phyloP scores from a whole-genome alignment of 1,140 invertebrate species.

The Drosophila pachea region DNA sequence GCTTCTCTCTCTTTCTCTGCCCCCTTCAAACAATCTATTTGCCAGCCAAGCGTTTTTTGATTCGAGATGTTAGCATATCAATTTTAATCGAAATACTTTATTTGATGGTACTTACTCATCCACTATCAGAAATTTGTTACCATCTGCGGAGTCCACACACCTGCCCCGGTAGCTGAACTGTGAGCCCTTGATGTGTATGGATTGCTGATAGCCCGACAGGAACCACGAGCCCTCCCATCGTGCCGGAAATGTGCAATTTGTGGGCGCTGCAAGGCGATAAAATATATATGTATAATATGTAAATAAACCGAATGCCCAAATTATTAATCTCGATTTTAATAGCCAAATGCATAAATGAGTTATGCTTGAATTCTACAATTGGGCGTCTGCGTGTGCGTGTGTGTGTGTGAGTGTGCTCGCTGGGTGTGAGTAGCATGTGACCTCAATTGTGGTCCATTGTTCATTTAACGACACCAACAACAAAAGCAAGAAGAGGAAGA shows the following conservation, averaged over 20 bases:
- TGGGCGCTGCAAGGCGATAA: slow-evolving; percentile 72
- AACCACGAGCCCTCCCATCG: slow-evolving; percentile 91
- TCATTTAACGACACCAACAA: slow-evolving; percentile 62
- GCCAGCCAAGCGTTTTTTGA: slow-evolving; percentile 49
- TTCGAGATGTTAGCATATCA: slow-evolving; percentile 56
- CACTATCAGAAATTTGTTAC: slow-evolving; percentile 90
- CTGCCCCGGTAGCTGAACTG: slow-evolving; percentile 88
- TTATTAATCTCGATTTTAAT: slow-evolving; percentile 28
- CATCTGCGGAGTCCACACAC: slow-evolving; percentile 88
- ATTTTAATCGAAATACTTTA: slow-evolving; percentile 35
- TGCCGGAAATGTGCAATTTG: slow-evolving; percentile 88
- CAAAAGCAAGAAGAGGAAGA: slow-evolving; percentile 15
- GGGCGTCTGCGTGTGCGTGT: background rate
- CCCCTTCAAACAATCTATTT: slow-evolving; percentile 23
- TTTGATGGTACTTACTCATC: slow-evolving; percentile 85
- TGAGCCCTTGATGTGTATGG: slow-evolving; percentile 87
- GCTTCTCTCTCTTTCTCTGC: slow-evolving; percentile 3
- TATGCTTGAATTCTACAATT: slow-evolving; percentile 43
- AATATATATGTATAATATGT: slow-evolving; percentile 40
- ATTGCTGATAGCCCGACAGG: slow-evolving; percentile 89
- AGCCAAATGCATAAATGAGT: slow-evolving; percentile 33
- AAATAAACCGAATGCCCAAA: slow-evolving; percentile 31
- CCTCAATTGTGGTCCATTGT: slow-evolving; percentile 71
- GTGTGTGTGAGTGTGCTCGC: background rate
- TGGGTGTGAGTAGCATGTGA: slow-evolving; percentile 38